These are phyloP conservation scores for Boloria euphrosyne DNA, from an alignment of 2,888 invertebrate species.

Conservation along the genomic window DNA sequence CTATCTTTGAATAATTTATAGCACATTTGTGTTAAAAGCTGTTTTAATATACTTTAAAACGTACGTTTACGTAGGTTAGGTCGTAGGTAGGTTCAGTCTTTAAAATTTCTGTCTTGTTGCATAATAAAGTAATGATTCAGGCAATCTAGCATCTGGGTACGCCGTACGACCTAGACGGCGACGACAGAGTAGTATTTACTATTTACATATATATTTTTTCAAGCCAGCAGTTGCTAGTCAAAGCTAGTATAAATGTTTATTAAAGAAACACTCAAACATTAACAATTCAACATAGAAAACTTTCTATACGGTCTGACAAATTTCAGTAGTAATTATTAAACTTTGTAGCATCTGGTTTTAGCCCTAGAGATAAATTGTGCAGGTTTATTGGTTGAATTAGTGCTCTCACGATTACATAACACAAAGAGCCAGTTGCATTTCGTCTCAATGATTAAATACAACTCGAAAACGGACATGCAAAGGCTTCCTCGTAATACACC, in stretches of 20 bases:
- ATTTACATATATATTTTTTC: too few species aligned
- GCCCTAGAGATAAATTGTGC: constrained; percentile 35
- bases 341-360: constrained; percentile 37
- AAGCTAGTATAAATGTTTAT: background rate
- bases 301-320: constrained; percentile 19
- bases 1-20: too few species aligned
- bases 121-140: too few species aligned
- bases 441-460: constrained; percentile 62
- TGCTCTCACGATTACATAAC: constrained; percentile 42
- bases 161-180: too few species aligned
- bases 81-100: too few species aligned
- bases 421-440: constrained; percentile 46
- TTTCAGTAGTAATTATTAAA: constrained; percentile 35
- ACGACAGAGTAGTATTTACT: too few species aligned
- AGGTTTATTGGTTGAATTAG: constrained; percentile 46
- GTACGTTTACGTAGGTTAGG: too few species aligned
- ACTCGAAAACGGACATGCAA: constrained; percentile 54
- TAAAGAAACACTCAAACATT: background rate
- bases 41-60: too few species aligned
- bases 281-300: background rate
- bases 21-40: too few species aligned
- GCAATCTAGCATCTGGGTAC: too few species aligned
- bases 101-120: too few species aligned
- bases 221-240: too few species aligned
- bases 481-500: constrained; percentile 64